Percentiles rank a stretch among this genome's conserved stretches.
Evolutionary conservation across 2,113 vertebrate genomes (phyloP).

Genomic region (Gasterosteus nipponicus): DNA sequence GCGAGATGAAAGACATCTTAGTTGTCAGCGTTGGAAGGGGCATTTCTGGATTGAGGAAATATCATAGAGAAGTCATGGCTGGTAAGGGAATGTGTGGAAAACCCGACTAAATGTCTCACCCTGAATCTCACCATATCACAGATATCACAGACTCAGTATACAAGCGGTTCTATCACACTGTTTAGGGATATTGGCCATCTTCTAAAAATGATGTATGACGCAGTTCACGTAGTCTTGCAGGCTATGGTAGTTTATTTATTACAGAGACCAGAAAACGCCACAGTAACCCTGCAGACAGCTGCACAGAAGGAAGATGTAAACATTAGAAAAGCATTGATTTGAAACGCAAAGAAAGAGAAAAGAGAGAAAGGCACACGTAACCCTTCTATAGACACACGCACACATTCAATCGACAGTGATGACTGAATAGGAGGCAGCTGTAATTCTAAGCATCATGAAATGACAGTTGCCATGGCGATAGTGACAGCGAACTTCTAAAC

Average conservation of each 20-base stretch:
- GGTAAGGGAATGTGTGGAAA: neutral
- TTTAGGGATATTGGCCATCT: conserved; percentile 7
- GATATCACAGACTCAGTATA: neutral
- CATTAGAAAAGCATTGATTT: conserved; percentile 53
- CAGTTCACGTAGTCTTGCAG: conserved; percentile 19
- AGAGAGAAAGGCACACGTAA: conserved; percentile 23
- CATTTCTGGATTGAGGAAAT: conserved; percentile 15
- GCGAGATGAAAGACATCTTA: conserved; percentile 20
- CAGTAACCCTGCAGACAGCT: conserved; percentile 22
- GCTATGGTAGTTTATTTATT: conserved; percentile 42
- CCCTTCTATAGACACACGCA: neutral
- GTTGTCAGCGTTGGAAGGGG: neutral
- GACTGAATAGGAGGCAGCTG: conserved; percentile 73
- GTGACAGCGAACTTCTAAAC: conserved; percentile 75
- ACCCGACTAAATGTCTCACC: neutral
- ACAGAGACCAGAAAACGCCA: conserved; percentile 38
- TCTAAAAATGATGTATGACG: conserved; percentile 20
- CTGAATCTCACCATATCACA: neutral
- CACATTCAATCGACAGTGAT: conserved; percentile 50
- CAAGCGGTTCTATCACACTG: conserved; percentile 7
- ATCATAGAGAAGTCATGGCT: neutral
- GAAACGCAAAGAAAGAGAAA: conserved; percentile 38
- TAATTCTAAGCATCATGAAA: conserved; percentile 66
- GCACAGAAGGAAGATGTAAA: conserved; percentile 45
- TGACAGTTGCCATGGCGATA: conserved; percentile 80